A percentile compares a stretch with the other conserved stretches of the same genome.
phyloP scores from a whole-genome alignment of 2,113 vertebrate genomes.

The Raja brachyura region DNA sequence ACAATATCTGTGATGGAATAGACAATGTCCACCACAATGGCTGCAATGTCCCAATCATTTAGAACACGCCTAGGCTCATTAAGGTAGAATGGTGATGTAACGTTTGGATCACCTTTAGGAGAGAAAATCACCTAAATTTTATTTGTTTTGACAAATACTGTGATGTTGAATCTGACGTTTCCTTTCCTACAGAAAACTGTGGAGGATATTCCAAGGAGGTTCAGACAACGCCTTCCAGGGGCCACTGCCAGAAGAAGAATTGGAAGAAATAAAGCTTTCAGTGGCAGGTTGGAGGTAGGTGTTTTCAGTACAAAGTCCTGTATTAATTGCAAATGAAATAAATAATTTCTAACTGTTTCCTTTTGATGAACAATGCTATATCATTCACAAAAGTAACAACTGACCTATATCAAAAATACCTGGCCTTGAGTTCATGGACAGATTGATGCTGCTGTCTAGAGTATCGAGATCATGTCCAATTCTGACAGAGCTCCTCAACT shows the following conservation, averaged over 20 bases:
- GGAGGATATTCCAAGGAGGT: conserved; percentile 44
- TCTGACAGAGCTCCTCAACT: not conserved
- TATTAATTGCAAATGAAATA: not conserved
- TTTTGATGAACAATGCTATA: conserved; percentile 40
- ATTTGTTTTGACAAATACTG: not conserved
- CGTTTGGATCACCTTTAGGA: not conserved
- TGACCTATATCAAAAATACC: not conserved
- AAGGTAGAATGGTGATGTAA: not conserved
- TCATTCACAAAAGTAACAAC: not conserved
- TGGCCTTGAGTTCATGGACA: not conserved
- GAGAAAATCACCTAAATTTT: not conserved
- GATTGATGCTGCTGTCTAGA: not conserved
- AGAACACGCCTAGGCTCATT: not conserved
- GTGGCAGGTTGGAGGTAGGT: conserved; percentile 43
- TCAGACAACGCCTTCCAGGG: conserved; percentile 41
- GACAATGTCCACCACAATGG: not conserved
- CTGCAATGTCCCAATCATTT: not conserved
- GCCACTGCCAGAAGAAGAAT: conserved; percentile 41
- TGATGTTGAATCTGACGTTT: not conserved
- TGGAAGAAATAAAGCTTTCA: conserved; percentile 41
- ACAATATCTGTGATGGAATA: no score
- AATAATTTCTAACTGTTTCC: conserved; percentile 40
- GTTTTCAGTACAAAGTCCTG: not conserved
- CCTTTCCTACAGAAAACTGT: conserved; percentile 42
- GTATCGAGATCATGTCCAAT: not conserved